phyloP scores from a whole-genome alignment of 2,797 vertebrate species.

The Mormyrops boulengeri region DNA sequence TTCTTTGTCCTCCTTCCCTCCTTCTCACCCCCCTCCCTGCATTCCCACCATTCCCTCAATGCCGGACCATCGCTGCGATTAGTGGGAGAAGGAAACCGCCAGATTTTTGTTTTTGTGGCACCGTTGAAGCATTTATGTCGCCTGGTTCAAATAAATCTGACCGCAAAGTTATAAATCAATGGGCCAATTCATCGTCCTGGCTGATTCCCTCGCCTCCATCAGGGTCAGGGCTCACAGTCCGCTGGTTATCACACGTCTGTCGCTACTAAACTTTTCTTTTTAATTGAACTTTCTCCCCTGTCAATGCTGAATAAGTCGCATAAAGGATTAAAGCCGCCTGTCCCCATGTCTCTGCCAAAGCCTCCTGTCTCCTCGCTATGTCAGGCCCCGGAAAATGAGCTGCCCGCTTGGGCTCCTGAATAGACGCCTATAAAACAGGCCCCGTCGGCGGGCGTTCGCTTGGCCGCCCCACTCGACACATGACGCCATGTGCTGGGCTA shows the following conservation, averaged over 20 bases:
- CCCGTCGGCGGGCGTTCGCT: not conserved
- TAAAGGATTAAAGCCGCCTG: not conserved
- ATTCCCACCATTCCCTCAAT: not conserved
- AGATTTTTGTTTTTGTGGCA: not conserved
- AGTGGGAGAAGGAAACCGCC: not conserved
- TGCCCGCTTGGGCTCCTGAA: not conserved
- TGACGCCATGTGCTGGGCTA: not conserved
- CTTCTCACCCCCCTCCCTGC: not conserved
- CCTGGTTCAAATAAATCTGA: not conserved
- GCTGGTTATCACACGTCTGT: not conserved
- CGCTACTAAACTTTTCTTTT: slow-evolving; percentile 10
- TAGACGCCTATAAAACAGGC: not conserved
- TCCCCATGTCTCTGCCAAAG: not conserved
- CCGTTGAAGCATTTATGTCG: not conserved
- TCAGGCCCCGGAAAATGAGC: not conserved
- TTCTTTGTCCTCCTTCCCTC: slow-evolving; percentile 13
- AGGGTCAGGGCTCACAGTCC: not conserved
- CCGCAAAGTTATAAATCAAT: not conserved
- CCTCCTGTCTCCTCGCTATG: not conserved
- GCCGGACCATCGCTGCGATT: not conserved
- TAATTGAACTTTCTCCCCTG: not conserved
- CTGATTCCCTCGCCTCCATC: not conserved
- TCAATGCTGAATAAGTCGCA: not conserved
- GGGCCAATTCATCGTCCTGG: not conserved
- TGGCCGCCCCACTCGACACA: not conserved